Conservation (phyloP, 2,888 invertebrate genomes). For the Chalcis sispes region DNA sequence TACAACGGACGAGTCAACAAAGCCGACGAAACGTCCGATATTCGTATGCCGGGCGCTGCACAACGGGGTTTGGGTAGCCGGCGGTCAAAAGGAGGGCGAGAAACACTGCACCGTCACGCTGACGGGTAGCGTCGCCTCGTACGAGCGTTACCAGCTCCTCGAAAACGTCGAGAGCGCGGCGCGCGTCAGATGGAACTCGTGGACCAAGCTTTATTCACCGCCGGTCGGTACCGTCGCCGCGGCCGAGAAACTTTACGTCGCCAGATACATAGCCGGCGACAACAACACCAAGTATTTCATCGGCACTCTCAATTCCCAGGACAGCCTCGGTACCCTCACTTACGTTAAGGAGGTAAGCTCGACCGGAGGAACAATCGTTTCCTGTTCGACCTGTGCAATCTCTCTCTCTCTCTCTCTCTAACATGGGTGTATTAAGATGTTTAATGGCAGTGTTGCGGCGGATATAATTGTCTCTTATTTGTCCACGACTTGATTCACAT, state of each 20-base stretch:
- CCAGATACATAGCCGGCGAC: constrained; percentile 59
- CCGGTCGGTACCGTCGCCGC: constrained; percentile 84
- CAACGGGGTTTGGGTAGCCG: constrained; percentile 85
- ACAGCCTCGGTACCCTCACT: constrained; percentile 83
- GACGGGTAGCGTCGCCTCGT: constrained; percentile 79
- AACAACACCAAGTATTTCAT: constrained; percentile 80
- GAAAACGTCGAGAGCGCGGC: constrained; percentile 88
- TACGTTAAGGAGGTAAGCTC: constrained; percentile 80
- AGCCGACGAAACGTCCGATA: constrained; percentile 69
- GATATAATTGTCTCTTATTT: too few species aligned
- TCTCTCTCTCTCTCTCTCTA: too few species aligned
- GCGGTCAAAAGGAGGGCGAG: constrained; percentile 80
- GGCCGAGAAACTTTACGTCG: constrained; percentile 78
- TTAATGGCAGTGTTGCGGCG: background rate
- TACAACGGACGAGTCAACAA: constrained; percentile 58
- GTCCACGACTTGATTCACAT: too few species aligned
- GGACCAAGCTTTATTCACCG: constrained; percentile 82
- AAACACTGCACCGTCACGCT: constrained; percentile 82
- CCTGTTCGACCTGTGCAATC: background rate
- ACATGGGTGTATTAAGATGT: background rate
- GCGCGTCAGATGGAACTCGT: constrained; percentile 85
- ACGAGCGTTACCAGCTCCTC: constrained; percentile 83
- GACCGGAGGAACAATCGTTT: too few species aligned
- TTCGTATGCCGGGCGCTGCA: constrained; percentile 86
- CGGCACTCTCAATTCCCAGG: constrained; percentile 82